phyloP scores from a whole-genome alignment of 2,797 vertebrate genomes.

The Tadarida brasiliensis region DNA sequence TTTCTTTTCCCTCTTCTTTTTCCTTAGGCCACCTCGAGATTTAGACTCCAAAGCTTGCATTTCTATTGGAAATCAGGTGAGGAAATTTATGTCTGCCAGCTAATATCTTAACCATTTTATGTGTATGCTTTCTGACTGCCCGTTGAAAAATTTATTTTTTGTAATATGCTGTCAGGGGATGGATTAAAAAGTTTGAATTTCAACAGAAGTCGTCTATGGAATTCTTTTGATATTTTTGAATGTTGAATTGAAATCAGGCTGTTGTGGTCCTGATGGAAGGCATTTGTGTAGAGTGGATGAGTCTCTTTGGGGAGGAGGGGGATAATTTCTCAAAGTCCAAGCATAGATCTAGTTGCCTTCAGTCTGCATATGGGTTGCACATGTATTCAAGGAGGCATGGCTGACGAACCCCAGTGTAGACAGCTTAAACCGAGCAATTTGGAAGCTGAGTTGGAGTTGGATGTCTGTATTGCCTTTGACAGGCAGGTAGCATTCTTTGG shows the following conservation, averaged over 20 bases:
- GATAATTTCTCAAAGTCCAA: background rate
- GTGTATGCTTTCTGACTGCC: background rate
- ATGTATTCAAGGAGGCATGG: fast-evolving
- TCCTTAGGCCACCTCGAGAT: constrained; percentile 95
- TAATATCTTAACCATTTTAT: background rate
- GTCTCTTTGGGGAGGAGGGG: background rate
- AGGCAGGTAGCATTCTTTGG: background rate
- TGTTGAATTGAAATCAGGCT: background rate
- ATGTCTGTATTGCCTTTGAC: background rate
- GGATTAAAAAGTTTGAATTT: background rate
- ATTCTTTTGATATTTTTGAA: background rate
- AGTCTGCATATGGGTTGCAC: background rate
- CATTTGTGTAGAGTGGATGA: background rate
- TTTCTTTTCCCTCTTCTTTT: background rate
- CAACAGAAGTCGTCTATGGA: background rate
- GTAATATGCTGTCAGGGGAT: background rate
- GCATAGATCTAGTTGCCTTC: background rate
- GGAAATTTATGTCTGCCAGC: background rate
- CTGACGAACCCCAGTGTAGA: background rate
- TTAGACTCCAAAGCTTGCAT: constrained; percentile 97
- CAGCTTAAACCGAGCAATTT: background rate
- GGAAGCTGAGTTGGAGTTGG: background rate
- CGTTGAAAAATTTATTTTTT: background rate
- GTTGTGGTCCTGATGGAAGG: background rate
- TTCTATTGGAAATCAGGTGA: constrained; percentile 97